Base-by-base conservation (phyloP, 2,888 invertebrate genomes). In the Chorisops tibialis region DNA sequence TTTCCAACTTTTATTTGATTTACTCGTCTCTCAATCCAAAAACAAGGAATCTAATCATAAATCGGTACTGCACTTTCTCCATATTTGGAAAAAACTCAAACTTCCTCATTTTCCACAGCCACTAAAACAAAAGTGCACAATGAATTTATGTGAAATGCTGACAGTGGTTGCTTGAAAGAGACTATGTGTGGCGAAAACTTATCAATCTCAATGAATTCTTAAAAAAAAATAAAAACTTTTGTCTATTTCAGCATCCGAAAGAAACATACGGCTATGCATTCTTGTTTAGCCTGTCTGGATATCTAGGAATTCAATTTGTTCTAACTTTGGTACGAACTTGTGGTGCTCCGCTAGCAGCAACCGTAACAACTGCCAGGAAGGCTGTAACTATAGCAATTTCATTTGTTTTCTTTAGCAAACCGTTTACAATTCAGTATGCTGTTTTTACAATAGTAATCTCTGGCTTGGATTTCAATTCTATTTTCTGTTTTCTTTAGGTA, bases 301-400 rank as follows among this genome's bases (percentile, higher is more conserved):
- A 96, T 77, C 80, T 96, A 70, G 97, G 97, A 0, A 86, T 97
- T 56, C 95, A 96, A 74, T 88, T 96, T 38, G 96, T 98, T 4
- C 80, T 98, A 21, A 93, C 92, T 0, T 77, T 96, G 63, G 95
- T 98, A 0, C 84, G 91, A 69, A 88, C 88, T 37, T 88, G 89
- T 73, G 97, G 96, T 35, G 97, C 96, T 7, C 88, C 96, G 16
- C 85, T 91, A 38, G 95, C 97, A 0, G 96, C 96, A 0, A 96
- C 96, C 0, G 93, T 96, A 1, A 93, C 93, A 11, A 93, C 93
- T 0, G 90, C 89, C 72, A 81, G 93, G 51, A 96, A 97, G 79
- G 95, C 93, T 1, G 83, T 97, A 16, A 93, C 96, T 3, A 96
- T 97, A 61, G 81, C 93, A 35, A 83, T 97, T 67, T 97, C 96